Percentiles rank a stretch among this genome's conserved stretches.
phyloP scores from a whole-genome alignment of 2,888 invertebrate genomes.

The Copidosoma aretas region DNA sequence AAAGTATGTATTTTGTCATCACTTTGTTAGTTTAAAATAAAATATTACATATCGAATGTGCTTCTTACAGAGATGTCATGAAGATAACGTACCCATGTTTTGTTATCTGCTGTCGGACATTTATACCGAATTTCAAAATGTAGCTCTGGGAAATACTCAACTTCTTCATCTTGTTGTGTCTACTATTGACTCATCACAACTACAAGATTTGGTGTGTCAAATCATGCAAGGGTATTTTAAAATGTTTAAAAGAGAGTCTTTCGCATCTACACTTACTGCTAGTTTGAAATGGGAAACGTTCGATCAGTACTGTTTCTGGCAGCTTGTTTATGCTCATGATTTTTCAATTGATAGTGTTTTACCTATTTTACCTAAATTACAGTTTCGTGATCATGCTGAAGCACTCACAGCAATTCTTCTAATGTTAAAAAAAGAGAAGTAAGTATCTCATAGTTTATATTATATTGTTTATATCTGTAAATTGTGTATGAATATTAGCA shows the following conservation, averaged over 20 bases:
- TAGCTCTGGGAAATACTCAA: constrained; percentile 86
- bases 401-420: constrained; percentile 89
- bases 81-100: constrained; percentile 86
- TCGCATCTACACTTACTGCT: constrained; percentile 77
- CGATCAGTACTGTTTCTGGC: constrained; percentile 97
- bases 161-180: constrained; percentile 89
- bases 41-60: too few species aligned
- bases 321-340: constrained; percentile 91
- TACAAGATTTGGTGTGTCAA: constrained; percentile 89
- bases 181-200: constrained; percentile 86
- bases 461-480: too few species aligned
- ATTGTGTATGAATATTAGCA: too few species aligned
- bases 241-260: constrained; percentile 81
- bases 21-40: too few species aligned
- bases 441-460: constrained; percentile 39
- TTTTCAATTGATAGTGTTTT: constrained; percentile 90
- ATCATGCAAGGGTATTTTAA: constrained; percentile 87
- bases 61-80: constrained; percentile 75
- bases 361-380: constrained; percentile 79
- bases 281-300: constrained; percentile 96
- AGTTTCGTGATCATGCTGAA: constrained; percentile 87
- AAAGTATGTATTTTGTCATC: constrained; percentile 61
- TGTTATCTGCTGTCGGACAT: constrained; percentile 93
- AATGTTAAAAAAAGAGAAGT: constrained; percentile 89
- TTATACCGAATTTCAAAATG: constrained; percentile 87